phyloP scores from a whole-genome alignment of 1,140 invertebrate genomes.

The Drosophila biarmipes region DNA sequence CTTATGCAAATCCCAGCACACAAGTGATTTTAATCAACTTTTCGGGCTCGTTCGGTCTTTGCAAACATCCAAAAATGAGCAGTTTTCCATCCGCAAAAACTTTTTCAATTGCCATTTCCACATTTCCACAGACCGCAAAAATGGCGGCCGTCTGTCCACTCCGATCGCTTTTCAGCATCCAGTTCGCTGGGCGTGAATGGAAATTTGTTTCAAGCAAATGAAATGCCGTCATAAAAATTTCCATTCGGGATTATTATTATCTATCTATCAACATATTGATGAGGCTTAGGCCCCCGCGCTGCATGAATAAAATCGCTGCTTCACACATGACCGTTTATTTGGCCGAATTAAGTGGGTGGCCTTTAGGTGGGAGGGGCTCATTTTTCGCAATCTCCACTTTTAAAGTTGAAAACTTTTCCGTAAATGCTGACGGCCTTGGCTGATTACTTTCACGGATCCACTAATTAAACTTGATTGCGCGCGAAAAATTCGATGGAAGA shows the following conservation, averaged over 20 bases:
- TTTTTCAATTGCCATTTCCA: constrained; percentile 69
- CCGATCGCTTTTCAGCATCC: constrained; percentile 31
- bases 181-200: constrained; percentile 5
- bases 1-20: constrained; percentile 36
- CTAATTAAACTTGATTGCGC: constrained; percentile 56
- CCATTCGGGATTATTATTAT: constrained; percentile 48
- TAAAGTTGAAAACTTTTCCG: not conserved
- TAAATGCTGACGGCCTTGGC: constrained; percentile 19
- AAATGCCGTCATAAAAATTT: constrained; percentile 47
- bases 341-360: constrained; percentile 13
- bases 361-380: not conserved
- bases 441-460: constrained; percentile 39
- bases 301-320: constrained; percentile 1
- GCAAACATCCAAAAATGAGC: constrained; percentile 44
- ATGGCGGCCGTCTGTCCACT: constrained; percentile 23
- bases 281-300: constrained; percentile 1
- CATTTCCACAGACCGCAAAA: constrained; percentile 32
- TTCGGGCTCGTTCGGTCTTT: constrained; percentile 31
- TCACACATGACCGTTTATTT: constrained; percentile 1
- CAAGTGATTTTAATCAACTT: constrained; percentile 65
- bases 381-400: not conserved
- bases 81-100: constrained; percentile 35
- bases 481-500: constrained; percentile 27
- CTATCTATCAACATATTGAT: constrained; percentile 43
- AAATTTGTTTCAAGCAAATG: constrained; percentile 48